phyloP scores from a whole-genome alignment of 2,113 vertebrate species.

The Ivindomyrus marchei region DNA sequence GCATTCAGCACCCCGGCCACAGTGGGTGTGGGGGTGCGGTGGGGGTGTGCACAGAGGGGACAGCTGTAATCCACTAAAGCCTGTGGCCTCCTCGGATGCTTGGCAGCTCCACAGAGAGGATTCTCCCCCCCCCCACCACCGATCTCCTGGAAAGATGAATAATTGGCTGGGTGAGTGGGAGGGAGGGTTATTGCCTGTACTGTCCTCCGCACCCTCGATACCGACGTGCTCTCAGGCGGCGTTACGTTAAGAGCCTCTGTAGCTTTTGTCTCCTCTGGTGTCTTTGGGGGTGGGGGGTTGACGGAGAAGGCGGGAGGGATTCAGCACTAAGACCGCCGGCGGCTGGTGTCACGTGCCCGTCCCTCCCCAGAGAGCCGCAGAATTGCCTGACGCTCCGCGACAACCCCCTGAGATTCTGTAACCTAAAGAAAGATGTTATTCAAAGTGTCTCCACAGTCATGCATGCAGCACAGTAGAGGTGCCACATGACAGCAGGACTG shows the following conservation, averaged over 20 bases:
- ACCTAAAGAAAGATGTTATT: neutral
- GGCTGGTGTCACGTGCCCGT: neutral
- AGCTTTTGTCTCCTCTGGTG: neutral
- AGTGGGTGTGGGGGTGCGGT: conserved; percentile 13
- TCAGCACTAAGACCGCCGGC: neutral
- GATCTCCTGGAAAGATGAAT: conserved; percentile 39
- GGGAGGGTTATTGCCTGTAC: neutral
- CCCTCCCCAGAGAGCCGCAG: neutral
- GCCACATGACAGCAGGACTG: neutral
- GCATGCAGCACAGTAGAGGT: neutral
- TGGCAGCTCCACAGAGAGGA: conserved; percentile 43
- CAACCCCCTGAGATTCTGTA: neutral
- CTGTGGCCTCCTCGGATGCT: conserved; percentile 47
- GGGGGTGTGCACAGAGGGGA: conserved; percentile 26
- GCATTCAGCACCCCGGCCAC: conserved; percentile 27
- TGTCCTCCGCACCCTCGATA: neutral
- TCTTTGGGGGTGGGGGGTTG: neutral
- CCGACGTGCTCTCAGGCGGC: neutral
- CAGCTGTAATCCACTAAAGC: conserved; percentile 53
- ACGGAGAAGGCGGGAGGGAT: neutral
- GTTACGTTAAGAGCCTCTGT: neutral
- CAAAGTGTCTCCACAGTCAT: neutral
- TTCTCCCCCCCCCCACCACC: conserved; percentile 24
- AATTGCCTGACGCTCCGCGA: neutral
- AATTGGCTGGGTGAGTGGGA: conserved; percentile 25